Percentiles rank a stretch among this genome's conserved stretches.
phyloP scores from a whole-genome alignment of 2,797 vertebrate genomes.

The Loris lydekkerianus region DNA sequence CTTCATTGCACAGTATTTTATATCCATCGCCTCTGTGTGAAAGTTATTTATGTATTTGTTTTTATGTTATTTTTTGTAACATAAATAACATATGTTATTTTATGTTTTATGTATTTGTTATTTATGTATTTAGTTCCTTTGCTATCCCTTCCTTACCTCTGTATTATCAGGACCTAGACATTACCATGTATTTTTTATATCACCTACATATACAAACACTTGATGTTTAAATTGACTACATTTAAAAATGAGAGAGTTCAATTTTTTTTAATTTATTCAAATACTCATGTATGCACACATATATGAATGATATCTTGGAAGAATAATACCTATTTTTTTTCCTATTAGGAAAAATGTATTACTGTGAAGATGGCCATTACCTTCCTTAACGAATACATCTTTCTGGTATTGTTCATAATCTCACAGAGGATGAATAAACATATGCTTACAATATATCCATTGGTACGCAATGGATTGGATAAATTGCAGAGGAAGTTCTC shows the following conservation, averaged over 20 bases:
- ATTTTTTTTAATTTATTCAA: not conserved
- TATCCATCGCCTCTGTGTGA: not conserved
- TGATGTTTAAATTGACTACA: constrained; percentile 53
- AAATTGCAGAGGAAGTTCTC: constrained; percentile 71
- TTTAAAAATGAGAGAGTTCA: constrained; percentile 19
- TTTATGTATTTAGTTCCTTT: not conserved
- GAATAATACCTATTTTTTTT: constrained; percentile 66
- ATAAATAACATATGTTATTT: too few relatives aligned
- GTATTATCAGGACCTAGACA: not conserved
- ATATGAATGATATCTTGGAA: constrained; percentile 65
- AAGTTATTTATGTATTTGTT: not conserved
- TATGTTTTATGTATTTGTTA: not conserved
- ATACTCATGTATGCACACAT: not conserved
- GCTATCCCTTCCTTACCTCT: not conserved
- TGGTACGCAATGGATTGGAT: constrained; percentile 54
- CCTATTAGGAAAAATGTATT: constrained; percentile 45
- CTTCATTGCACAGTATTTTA: not conserved
- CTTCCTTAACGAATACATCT: constrained; percentile 48
- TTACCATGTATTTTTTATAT: not conserved
- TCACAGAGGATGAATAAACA: constrained; percentile 45
- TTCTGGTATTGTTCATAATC: constrained; percentile 31
- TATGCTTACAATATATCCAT: constrained; percentile 20
- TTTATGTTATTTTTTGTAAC: too few relatives aligned
- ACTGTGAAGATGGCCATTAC: constrained; percentile 52
- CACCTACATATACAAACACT: not conserved